phyloP scores from a whole-genome alignment of 2,113 vertebrate genomes.

The Aspiorhynchus laticeps region DNA sequence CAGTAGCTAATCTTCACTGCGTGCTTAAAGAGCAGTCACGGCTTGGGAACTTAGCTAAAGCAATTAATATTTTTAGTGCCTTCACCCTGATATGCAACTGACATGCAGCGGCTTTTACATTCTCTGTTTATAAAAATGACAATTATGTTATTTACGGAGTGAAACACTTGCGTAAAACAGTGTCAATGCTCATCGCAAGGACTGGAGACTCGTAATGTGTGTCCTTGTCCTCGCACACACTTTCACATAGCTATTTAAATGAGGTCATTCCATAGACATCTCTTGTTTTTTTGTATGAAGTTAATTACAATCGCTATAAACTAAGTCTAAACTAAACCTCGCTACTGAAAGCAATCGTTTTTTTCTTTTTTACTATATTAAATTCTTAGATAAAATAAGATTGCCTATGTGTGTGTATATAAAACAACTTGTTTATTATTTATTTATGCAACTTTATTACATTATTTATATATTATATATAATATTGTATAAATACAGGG shows the following conservation, averaged over 20 bases:
- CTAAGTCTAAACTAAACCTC: neutral
- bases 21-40: constrained; percentile 58
- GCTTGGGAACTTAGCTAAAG: constrained; percentile 61
- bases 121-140: constrained; percentile 69
- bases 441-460: no score
- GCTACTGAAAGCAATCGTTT: neutral
- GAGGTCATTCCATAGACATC: constrained; percentile 19
- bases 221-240: neutral
- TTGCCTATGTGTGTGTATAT: no score
- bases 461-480: neutral
- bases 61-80: constrained; percentile 63
- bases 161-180: constrained; percentile 52
- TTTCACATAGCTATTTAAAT: neutral
- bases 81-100: constrained; percentile 65
- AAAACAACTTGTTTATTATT: no score
- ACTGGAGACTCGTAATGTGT: constrained; percentile 34
- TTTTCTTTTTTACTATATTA: no score
- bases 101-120: constrained; percentile 67
- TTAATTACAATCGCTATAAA: neutral
- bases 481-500: no score
- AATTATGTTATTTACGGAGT: constrained; percentile 68
- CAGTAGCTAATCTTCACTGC: constrained; percentile 45
- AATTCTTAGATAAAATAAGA: no score
- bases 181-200: constrained; percentile 58
- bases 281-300: neutral